phyloP scores from a whole-genome alignment of 2,797 vertebrate genomes.

The Enteromius argenteus region DNA sequence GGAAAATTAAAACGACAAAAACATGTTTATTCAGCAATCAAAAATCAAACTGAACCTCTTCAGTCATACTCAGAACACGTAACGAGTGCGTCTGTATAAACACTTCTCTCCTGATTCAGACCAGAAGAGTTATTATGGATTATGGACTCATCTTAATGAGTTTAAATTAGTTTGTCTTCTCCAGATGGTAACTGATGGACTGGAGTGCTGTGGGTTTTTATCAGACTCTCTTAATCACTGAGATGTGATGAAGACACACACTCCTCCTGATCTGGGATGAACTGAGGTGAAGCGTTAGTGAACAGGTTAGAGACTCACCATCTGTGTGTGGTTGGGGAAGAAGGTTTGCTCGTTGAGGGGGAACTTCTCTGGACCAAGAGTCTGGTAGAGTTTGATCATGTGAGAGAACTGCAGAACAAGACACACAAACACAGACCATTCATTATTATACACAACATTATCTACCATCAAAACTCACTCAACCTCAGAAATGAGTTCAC shows the following conservation, averaged over 20 bases:
- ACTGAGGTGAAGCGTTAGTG: neutral
- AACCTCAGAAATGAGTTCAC: neutral
- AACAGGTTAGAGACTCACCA: conserved; percentile 85
- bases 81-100: too few species aligned
- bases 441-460: neutral
- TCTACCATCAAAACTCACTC: neutral
- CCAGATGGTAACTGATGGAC: neutral
- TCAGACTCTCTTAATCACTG: too few species aligned
- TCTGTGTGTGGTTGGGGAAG: conserved; percentile 93
- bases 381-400: conserved; percentile 95
- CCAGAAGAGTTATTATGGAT: neutral
- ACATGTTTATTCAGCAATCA: too few species aligned
- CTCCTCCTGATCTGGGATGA: neutral
- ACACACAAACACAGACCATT: conserved; percentile 9
- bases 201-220: neutral
- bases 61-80: too few species aligned
- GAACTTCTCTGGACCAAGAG: conserved; percentile 92
- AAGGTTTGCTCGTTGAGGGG: conserved; percentile 95
- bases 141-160: neutral
- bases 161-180: neutral
- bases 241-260: neutral
- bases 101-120: too few species aligned
- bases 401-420: conserved; percentile 88
- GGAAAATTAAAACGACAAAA: too few species aligned
- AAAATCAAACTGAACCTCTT: too few species aligned